Conservation (phyloP, 2,113 vertebrate species). For the Camelus bactrianus region DNA sequence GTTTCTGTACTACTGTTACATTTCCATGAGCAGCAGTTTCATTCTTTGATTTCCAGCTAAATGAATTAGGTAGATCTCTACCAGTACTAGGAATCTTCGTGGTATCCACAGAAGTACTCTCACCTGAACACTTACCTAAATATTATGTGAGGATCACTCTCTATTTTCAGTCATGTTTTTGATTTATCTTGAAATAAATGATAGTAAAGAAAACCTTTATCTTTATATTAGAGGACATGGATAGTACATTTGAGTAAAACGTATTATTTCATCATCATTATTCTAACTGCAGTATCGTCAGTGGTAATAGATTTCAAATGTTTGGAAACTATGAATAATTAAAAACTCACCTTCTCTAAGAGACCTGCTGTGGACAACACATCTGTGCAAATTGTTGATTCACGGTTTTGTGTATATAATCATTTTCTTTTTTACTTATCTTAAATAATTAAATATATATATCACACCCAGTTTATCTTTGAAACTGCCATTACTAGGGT, state of each 20-base stretch:
- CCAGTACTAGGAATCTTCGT: background rate
- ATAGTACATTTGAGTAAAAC: background rate
- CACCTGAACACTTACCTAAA: background rate
- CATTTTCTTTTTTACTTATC: background rate
- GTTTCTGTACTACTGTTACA: background rate
- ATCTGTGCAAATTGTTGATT: background rate
- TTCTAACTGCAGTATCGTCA: background rate
- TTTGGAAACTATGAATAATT: constrained; percentile 11
- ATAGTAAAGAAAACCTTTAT: background rate
- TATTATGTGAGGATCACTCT: background rate
- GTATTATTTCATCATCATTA: background rate
- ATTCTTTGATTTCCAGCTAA: background rate
- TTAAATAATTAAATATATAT: background rate
- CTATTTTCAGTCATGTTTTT: constrained; percentile 12
- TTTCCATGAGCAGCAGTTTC: background rate
- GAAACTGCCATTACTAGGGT: background rate
- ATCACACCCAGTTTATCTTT: background rate
- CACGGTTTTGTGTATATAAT: background rate
- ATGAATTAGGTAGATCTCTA: background rate
- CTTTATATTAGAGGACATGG: background rate
- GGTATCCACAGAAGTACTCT: background rate
- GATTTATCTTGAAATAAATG: background rate
- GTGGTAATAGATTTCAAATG: background rate
- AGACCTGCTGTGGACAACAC: background rate
- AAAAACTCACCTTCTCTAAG: background rate